Conservation (phyloP, 1,140 invertebrate genomes). For the Macrotrachela quadricornifera region DNA sequence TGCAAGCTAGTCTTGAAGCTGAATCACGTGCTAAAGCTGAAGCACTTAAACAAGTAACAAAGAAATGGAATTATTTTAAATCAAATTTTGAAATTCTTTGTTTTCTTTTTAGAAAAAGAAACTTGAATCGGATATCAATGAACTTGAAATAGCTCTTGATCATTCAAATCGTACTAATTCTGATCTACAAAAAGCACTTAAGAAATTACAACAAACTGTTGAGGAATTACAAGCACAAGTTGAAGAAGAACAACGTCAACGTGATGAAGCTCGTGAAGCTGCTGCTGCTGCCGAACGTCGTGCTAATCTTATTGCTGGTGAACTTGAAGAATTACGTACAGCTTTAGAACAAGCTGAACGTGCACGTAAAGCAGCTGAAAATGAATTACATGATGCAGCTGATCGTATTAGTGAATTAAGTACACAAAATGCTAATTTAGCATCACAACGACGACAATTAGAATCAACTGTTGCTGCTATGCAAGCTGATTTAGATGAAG, state of each 20-base stretch:
- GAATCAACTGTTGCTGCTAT: slow-evolving; percentile 87
- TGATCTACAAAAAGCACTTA: slow-evolving; percentile 96
- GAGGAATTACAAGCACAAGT: slow-evolving; percentile 44
- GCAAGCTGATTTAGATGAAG: slow-evolving; percentile 40
- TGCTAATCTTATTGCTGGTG: slow-evolving; percentile 75
- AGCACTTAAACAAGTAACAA: slow-evolving; percentile 47
- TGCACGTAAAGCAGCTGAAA: slow-evolving; percentile 80
- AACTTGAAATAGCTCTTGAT: slow-evolving; percentile 91
- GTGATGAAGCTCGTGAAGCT: slow-evolving; percentile 86
- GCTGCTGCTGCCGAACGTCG: slow-evolving; percentile 83
- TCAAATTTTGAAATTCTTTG: too few relatives aligned
- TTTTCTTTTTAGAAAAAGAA: slow-evolving; percentile 65
- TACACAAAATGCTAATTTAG: slow-evolving; percentile 69
- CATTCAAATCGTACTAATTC: slow-evolving; percentile 49
- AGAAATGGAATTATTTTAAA: too few relatives aligned
- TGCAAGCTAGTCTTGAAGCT: slow-evolving; percentile 94
- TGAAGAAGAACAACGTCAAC: slow-evolving; percentile 86
- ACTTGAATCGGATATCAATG: slow-evolving; percentile 94
- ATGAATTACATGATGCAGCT: slow-evolving; percentile 80
- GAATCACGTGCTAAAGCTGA: slow-evolving; percentile 97
- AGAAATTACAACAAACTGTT: slow-evolving; percentile 70
- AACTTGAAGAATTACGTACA: slow-evolving; percentile 81
- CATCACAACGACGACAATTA: slow-evolving; percentile 87
- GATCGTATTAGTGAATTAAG: slow-evolving; percentile 85
- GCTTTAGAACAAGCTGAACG: slow-evolving; percentile 77